Base-by-base conservation (phyloP, 1,140 invertebrate species). In the Drosophila pallidifrons region DNA sequence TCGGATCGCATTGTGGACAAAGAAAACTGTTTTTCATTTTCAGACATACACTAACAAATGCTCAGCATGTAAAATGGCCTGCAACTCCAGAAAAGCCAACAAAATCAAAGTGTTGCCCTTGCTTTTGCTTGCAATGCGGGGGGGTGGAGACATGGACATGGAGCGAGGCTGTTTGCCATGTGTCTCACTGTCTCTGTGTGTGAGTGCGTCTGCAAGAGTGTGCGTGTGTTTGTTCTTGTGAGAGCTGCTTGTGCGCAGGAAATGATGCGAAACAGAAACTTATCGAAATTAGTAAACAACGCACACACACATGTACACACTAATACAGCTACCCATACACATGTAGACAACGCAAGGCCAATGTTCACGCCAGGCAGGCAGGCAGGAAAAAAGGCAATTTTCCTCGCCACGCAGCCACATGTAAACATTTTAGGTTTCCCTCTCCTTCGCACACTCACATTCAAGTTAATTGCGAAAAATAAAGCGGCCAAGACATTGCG, bases 201-300 rank as follows among this genome's bases (percentile, higher is more conserved):
- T 30, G 25, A 57, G 45, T 64, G 58, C 11, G 13, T 52, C 10
- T 43, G 54, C 41, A 54, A 41, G 8, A 41, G 59, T 45, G 67
- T 67, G 51, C 47, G 55, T 64, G 72, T 41, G 61, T 73, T 80
- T 80, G 51, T 49, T 69, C 51, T 69, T 38, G 51, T 28, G 65
- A 54, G 72, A 70, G 51, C 59, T 75, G 68, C 68, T 70, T 75
- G 52, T 75, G 74, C 77, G 77, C 77, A 88, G 83, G 80, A 88
- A 88, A 80, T 68, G 73, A 71, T 76, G 73, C 79, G 63, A 82
- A 82, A 81, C 70, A 52, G 55, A 78, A 83, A 77, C 77, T 77
- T 77, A 85, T 83, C 77, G 81, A 80, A 85, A 83, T 71, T 82
- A 60, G 82, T 85, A 86, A 86, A 85, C 82, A 86, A 86, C 68